These are phyloP conservation scores for Siniperca obscura DNA, from an alignment of 2,797 vertebrate species.

Conservation along the genomic window DNA sequence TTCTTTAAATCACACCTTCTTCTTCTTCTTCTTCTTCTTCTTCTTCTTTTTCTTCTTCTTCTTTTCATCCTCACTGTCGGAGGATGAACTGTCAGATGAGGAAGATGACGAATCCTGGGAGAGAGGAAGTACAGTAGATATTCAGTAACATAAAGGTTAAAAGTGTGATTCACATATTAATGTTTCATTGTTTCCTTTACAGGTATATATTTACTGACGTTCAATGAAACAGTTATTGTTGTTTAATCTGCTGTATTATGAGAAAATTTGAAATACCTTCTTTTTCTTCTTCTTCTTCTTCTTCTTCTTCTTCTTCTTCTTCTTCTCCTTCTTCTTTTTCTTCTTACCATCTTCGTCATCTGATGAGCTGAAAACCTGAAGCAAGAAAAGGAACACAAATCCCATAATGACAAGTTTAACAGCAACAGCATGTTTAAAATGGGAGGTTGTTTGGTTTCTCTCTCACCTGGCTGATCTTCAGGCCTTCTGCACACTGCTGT, in stretches of 20 bases:
- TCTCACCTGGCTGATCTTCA: conserved; percentile 41
- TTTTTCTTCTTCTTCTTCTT: conserved; percentile 59
- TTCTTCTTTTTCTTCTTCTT: conserved; percentile 73
- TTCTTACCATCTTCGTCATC: conserved; percentile 47
- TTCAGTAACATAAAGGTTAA: background rate
- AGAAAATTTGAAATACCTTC: conserved; percentile 13
- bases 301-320: conserved; percentile 33
- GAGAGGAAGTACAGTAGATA: conserved; percentile 1
- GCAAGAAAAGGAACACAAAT: background rate
- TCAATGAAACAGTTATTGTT: background rate
- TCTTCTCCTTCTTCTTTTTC: conserved; percentile 63
- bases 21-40: conserved; percentile 45
- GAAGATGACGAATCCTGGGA: conserved; percentile 67
- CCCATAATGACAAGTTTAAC: background rate
- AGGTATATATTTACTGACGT: background rate
- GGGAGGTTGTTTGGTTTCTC: fast-evolving
- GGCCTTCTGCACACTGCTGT: background rate
- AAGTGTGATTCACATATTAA: background rate
- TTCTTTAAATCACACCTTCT: conserved; percentile 9
- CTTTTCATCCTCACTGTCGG: conserved; percentile 75
- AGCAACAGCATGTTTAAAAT: background rate
- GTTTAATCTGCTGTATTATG: background rate
- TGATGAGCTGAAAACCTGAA: conserved; percentile 52
- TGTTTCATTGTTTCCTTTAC: background rate
- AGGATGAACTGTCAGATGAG: conserved; percentile 70